Conservation (phyloP, 1,140 invertebrate species). For the Araneus ventricosus region DNA sequence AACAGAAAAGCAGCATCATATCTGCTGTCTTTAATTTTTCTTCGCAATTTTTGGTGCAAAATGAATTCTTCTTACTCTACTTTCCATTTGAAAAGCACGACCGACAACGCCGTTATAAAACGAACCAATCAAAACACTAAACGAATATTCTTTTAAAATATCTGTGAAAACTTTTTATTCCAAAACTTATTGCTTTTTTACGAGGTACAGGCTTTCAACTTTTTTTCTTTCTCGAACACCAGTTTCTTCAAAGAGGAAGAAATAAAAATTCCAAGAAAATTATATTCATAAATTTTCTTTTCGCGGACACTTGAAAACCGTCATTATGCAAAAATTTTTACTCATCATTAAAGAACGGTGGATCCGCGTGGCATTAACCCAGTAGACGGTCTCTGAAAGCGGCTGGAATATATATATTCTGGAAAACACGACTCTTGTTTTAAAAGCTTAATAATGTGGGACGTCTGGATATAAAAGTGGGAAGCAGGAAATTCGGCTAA, state of each 20-base stretch:
- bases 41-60: too few species aligned
- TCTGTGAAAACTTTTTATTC: not conserved
- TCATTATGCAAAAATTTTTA: constrained; percentile 61
- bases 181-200: constrained; percentile 3
- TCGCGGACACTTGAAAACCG: constrained; percentile 37
- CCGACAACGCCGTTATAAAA: not conserved
- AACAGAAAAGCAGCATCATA: too few species aligned
- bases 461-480: constrained; percentile 60
- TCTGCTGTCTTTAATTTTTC: too few species aligned
- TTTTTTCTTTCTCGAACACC: not conserved
- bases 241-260: not conserved
- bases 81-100: too few species aligned
- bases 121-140: not conserved
- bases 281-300: constrained; percentile 57
- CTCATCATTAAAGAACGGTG: constrained; percentile 62
- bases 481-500: constrained; percentile 52
- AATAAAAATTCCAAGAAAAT: constrained; percentile 24
- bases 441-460: constrained; percentile 68
- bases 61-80: too few species aligned
- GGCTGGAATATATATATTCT: constrained; percentile 15
- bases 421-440: constrained; percentile 71
- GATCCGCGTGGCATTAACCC: constrained; percentile 25
- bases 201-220: not conserved
- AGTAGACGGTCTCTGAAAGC: not conserved
- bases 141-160: not conserved